phyloP scores from a whole-genome alignment of 2,888 invertebrate genomes.

The Margaritifera margaritifera region DNA sequence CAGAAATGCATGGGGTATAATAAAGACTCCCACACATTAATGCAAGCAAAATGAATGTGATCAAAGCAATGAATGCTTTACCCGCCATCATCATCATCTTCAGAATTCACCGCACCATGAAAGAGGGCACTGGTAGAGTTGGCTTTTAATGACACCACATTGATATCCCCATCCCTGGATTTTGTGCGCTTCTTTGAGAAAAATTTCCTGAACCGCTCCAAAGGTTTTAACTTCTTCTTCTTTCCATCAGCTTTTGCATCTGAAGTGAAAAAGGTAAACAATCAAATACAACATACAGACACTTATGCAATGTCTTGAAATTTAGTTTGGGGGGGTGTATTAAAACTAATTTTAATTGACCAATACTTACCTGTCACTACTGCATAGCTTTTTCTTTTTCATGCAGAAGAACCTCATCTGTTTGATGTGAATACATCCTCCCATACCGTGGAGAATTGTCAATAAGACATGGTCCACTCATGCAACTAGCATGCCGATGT shows the following conservation, averaged over 20 bases:
- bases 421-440: no score
- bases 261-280: constrained; percentile 17
- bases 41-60: not conserved
- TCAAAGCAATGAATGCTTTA: constrained; percentile 11
- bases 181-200: constrained; percentile 56
- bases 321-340: no score
- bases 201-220: constrained; percentile 58
- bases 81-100: constrained; percentile 60
- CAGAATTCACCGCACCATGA: constrained; percentile 26
- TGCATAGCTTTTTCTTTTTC: no score
- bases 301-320: no score
- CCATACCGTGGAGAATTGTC: no score
- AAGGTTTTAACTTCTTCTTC: constrained; percentile 62
- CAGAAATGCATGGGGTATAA: no score
- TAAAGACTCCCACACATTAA: not conserved
- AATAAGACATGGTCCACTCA: no score
- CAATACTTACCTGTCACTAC: no score
- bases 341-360: no score
- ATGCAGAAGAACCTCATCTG: no score
- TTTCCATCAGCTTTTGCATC: constrained; percentile 44
- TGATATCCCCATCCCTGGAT: constrained; percentile 40
- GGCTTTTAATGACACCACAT: constrained; percentile 47
- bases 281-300: not conserved
- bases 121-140: constrained; percentile 55
- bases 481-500: no score